These are phyloP conservation scores for Gymnobelideus leadbeateri DNA, from an alignment of 2,113 vertebrate genomes.

Conservation along the genomic window DNA sequence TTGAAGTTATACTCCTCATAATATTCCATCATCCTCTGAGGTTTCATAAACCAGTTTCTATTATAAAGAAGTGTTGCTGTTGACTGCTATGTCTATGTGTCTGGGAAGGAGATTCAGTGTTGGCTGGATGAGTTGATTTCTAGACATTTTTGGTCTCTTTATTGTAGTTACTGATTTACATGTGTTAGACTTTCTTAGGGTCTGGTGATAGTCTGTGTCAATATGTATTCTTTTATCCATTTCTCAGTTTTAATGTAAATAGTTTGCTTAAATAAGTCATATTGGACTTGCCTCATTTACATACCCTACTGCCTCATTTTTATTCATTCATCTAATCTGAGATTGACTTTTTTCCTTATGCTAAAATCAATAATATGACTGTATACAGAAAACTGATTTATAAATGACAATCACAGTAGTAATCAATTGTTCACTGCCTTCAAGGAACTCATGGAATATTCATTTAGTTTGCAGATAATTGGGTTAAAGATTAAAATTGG, in stretches of 20 bases:
- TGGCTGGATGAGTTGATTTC: not conserved
- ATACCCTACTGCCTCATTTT: not conserved
- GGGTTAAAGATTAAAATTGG: not conserved
- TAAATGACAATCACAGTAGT: not conserved
- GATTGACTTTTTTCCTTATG: not conserved
- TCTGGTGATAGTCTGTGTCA: not conserved
- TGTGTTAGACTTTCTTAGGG: not conserved
- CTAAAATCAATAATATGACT: not conserved
- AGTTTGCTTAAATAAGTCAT: not conserved
- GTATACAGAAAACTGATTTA: not conserved
- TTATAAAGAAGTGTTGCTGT: not conserved
- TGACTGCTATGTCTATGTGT: not conserved
- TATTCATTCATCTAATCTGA: not conserved
- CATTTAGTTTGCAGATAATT: not conserved
- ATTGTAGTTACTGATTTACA: not conserved
- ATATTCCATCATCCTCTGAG: too few species aligned
- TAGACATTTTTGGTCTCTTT: not conserved
- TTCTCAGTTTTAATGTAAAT: not conserved
- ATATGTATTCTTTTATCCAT: not conserved
- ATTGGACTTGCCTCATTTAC: not conserved
- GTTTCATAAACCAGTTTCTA: not conserved
- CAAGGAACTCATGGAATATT: not conserved
- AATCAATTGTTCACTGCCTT: not conserved
- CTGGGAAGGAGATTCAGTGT: not conserved
- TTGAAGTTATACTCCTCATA: too few species aligned